Evolutionary conservation across 2,888 invertebrate species (phyloP).

Genomic region (Acrobasis consociella): DNA sequence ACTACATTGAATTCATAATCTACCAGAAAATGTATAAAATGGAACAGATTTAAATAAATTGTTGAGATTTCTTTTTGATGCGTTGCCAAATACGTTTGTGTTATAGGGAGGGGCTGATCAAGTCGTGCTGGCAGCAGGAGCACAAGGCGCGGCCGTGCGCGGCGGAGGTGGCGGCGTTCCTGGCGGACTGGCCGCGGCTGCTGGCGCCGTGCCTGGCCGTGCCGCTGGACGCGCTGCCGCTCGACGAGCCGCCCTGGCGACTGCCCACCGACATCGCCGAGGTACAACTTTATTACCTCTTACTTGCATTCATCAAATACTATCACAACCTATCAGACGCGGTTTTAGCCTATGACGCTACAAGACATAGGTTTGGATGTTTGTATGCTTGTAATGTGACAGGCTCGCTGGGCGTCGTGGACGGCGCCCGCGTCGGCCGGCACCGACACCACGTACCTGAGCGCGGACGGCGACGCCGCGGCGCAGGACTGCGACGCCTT

Average conservation of each 20-base stretch:
- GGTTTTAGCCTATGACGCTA: too few species aligned
- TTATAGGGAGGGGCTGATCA: slow-evolving; percentile 87
- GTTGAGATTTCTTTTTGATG: too few species aligned
- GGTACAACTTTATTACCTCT: slow-evolving; percentile 32
- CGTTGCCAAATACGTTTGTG: neutral
- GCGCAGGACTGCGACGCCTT: slow-evolving; percentile 52
- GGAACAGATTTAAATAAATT: too few species aligned
- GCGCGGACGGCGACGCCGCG: slow-evolving; percentile 48
- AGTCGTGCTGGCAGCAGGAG: slow-evolving; percentile 90
- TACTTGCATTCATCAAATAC: too few species aligned
- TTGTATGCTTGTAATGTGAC: slow-evolving; percentile 30
- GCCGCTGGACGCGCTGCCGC: slow-evolving; percentile 88
- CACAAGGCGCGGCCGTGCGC: slow-evolving; percentile 88
- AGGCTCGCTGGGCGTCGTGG: slow-evolving; percentile 66
- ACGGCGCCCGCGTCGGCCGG: slow-evolving; percentile 57
- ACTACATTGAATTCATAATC: too few species aligned
- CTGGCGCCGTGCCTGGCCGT: slow-evolving; percentile 90
- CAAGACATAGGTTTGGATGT: too few species aligned
- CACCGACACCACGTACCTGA: slow-evolving; percentile 66
- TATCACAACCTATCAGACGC: too few species aligned
- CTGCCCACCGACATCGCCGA: slow-evolving; percentile 49
- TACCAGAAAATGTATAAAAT: too few species aligned
- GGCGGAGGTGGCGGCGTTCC: slow-evolving; percentile 90
- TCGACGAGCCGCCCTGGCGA: slow-evolving; percentile 74
- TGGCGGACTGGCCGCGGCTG: slow-evolving; percentile 89